Evolutionary conservation across 2,888 invertebrate species (phyloP).

Genomic region (Nemurella pictetii): DNA sequence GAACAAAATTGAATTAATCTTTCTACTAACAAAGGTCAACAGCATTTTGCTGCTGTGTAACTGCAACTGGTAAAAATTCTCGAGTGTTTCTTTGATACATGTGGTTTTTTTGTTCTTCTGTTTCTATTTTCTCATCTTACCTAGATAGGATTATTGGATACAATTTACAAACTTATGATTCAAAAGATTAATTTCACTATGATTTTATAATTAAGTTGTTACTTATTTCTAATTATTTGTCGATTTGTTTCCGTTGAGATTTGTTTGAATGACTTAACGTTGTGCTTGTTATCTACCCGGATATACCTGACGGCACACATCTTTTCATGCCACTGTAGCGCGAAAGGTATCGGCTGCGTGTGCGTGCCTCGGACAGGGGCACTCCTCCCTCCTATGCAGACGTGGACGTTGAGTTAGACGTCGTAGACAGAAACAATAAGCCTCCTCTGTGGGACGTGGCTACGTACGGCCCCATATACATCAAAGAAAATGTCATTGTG

Average conservation of each 20-base stretch:
- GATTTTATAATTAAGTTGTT: constrained; percentile 13
- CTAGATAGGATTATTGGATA: constrained; percentile 8
- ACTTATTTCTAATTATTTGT: constrained; percentile 50
- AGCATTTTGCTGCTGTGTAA: background rate
- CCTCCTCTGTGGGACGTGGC: constrained; percentile 94
- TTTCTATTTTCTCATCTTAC: constrained; percentile 34
- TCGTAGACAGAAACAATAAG: constrained; percentile 98
- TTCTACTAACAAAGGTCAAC: background rate
- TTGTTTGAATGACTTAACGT: constrained; percentile 39
- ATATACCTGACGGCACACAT: constrained; percentile 44
- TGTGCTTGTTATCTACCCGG: constrained; percentile 42
- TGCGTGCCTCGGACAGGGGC: constrained; percentile 95
- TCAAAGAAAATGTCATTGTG: constrained; percentile 98
- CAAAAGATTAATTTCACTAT: background rate
- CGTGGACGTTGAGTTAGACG: constrained; percentile 97
- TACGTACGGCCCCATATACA: constrained; percentile 96
- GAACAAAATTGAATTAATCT: background rate
- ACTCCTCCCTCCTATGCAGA: constrained; percentile 89
- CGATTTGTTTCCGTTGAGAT: constrained; percentile 39
- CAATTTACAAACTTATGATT: constrained; percentile 3
- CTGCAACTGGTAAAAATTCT: background rate
- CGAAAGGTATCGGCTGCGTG: constrained; percentile 94
- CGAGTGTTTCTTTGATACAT: constrained; percentile 20
- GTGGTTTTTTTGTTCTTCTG: constrained; percentile 38
- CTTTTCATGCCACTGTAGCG: constrained; percentile 71